These are phyloP conservation scores for Stratiomys singularior DNA, from an alignment of 2,888 invertebrate species.

Conservation along the genomic window DNA sequence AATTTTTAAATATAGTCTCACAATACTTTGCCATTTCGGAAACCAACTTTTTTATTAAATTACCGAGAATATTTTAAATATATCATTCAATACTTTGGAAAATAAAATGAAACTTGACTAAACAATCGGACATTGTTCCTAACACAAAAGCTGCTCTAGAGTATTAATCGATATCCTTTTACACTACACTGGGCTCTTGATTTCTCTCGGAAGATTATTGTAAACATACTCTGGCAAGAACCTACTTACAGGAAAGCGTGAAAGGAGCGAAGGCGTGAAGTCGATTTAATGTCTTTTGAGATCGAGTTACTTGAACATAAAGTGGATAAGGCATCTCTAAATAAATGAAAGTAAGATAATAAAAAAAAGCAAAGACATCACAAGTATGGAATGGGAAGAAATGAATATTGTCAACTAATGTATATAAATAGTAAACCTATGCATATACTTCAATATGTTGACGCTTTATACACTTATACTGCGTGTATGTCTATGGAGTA, in stretches of 20 bases:
- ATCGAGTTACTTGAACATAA: constrained; percentile 38
- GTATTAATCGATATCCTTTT: neutral
- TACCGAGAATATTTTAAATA: too few species aligned
- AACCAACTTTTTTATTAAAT: too few species aligned
- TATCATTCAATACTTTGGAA: too few species aligned
- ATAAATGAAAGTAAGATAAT: constrained; percentile 37
- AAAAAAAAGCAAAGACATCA: constrained; percentile 13
- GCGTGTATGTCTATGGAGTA: too few species aligned
- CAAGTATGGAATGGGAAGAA: neutral
- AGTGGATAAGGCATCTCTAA: constrained; percentile 39
- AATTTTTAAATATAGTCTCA: too few species aligned
- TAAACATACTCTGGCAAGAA: constrained; percentile 31
- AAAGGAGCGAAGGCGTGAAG: constrained; percentile 38
- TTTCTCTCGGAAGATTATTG: constrained; percentile 27
- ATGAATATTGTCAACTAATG: neutral
- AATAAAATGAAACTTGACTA: neutral
- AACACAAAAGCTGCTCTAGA: neutral
- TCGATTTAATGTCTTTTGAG: constrained; percentile 42
- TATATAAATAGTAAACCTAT: neutral
- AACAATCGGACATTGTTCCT: neutral
- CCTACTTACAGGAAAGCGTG: neutral
- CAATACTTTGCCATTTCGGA: too few species aligned
- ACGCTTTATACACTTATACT: too few species aligned
- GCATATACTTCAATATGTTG: neutral
- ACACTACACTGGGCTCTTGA: constrained; percentile 4